These are phyloP conservation scores for Hemibagrus guttatus DNA, from an alignment of 2,797 vertebrate genomes.

Conservation along the genomic window DNA sequence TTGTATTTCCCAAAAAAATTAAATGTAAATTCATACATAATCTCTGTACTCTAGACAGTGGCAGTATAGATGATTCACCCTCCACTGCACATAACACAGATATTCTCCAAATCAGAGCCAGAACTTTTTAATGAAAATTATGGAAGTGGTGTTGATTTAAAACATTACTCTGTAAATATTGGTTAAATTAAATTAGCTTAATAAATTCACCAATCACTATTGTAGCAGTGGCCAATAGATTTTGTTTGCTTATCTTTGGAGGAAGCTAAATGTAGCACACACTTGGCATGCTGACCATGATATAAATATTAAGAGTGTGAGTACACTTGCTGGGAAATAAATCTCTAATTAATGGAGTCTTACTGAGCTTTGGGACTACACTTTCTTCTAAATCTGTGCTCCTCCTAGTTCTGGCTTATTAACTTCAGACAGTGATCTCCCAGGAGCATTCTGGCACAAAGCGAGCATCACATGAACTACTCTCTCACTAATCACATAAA, in stretches of 20 bases:
- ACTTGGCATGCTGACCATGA: conserved; percentile 36
- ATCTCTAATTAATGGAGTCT: conserved; percentile 38
- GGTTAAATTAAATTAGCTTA: conserved; percentile 4
- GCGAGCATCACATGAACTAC: background rate
- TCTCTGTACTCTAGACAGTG: background rate
- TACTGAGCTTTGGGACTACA: conserved; percentile 29
- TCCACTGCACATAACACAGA: background rate
- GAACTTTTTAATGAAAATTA: background rate
- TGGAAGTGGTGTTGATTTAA: background rate
- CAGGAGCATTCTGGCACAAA: background rate
- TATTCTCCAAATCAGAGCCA: background rate
- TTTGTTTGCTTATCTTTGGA: conserved; percentile 3
- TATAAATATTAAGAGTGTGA: conserved; percentile 43
- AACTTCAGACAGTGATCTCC: conserved; percentile 55
- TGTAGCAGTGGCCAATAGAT: conserved; percentile 23
- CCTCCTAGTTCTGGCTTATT: conserved; percentile 66
- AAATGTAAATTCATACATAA: background rate
- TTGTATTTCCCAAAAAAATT: background rate
- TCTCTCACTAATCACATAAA: background rate
- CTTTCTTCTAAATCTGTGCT: conserved; percentile 67
- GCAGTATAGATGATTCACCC: background rate
- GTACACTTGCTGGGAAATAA: conserved; percentile 41
- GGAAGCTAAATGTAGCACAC: conserved; percentile 42
- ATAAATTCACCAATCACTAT: conserved; percentile 2
- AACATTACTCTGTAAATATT: background rate